Percentiles rank a stretch among this genome's conserved stretches.
Evolutionary conservation across 2,797 vertebrate genomes (phyloP).

Genomic region (Pagetopsis macropterus): DNA sequence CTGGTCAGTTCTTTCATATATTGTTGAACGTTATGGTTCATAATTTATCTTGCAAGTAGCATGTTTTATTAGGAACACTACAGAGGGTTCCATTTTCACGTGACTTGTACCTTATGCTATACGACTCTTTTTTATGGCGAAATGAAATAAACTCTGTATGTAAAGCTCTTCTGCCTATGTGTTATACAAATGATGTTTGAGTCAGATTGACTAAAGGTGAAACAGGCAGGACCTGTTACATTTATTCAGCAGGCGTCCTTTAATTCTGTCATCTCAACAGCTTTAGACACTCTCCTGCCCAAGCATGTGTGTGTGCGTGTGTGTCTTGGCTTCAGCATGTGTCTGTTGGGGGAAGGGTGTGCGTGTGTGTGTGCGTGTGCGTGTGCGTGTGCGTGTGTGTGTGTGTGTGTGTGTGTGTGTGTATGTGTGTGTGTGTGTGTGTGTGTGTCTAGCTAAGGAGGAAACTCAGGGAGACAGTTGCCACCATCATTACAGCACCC

Average conservation of each 20-base stretch:
- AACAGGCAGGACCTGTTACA: constrained; percentile 28
- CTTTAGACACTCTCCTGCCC: constrained; percentile 32
- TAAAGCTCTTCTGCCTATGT: background rate
- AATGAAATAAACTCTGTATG: background rate
- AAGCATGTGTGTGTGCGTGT: constrained; percentile 1
- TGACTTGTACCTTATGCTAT: background rate
- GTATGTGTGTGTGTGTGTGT: constrained; percentile 29
- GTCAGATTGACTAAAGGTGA: constrained; percentile 13
- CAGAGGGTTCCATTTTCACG: background rate
- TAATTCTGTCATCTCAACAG: constrained; percentile 35
- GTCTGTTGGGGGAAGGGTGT: constrained; percentile 6
- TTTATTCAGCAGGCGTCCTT: constrained; percentile 40
- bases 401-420: constrained; percentile 18
- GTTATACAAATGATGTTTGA: background rate
- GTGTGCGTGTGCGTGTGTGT: constrained; percentile 27
- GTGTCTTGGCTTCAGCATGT: constrained; percentile 14
- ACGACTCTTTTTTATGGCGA: background rate
- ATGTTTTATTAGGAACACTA: background rate
- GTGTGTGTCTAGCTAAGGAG: constrained; percentile 44
- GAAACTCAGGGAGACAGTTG: constrained; percentile 76
- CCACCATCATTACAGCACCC: constrained; percentile 71
- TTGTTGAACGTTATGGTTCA: background rate
- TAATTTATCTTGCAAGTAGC: background rate
- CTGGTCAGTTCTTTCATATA: background rate
- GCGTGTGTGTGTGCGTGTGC: constrained; percentile 17